Evolutionary conservation across 1,140 invertebrate species (phyloP).

Genomic region (Sesamia nonagrioides): DNA sequence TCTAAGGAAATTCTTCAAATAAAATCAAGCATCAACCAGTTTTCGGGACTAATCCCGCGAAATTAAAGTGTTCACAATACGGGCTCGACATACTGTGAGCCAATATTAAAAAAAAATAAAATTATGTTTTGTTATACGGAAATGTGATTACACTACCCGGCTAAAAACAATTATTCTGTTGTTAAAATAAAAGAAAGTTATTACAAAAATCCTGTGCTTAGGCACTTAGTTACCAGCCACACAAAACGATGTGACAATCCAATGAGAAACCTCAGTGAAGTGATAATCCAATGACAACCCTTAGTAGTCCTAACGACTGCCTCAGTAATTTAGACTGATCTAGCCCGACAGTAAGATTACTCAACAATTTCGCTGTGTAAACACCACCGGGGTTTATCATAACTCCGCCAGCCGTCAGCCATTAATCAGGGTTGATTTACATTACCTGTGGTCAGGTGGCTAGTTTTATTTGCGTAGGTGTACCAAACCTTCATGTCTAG

Average conservation of each 20-base stretch:
- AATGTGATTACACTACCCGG: too few relatives aligned
- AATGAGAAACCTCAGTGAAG: background rate
- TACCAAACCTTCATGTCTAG: background rate
- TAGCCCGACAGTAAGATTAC: constrained; percentile 17
- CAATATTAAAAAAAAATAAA: too few relatives aligned
- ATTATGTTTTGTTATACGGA: too few relatives aligned
- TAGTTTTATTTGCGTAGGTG: background rate
- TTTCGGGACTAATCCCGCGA: too few relatives aligned
- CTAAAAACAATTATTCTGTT: too few relatives aligned
- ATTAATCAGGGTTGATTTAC: constrained; percentile 19
- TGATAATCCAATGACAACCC: background rate
- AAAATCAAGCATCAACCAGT: too few relatives aligned
- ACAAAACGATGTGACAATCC: background rate
- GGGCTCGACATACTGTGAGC: too few relatives aligned
- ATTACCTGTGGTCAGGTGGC: background rate
- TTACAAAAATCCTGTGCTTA: too few relatives aligned
- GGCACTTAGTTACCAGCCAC: too few relatives aligned
- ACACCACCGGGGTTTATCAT: constrained; percentile 26
- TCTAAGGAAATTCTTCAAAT: too few relatives aligned
- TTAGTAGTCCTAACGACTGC: background rate
- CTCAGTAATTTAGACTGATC: constrained; percentile 34
- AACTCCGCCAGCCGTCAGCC: background rate
- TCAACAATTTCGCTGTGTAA: constrained; percentile 27
- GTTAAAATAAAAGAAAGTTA: too few relatives aligned
- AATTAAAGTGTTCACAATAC: too few relatives aligned